Evolutionary conservation across 2,113 vertebrate species (phyloP).

Genomic region (Cyprinodon tularosa): DNA sequence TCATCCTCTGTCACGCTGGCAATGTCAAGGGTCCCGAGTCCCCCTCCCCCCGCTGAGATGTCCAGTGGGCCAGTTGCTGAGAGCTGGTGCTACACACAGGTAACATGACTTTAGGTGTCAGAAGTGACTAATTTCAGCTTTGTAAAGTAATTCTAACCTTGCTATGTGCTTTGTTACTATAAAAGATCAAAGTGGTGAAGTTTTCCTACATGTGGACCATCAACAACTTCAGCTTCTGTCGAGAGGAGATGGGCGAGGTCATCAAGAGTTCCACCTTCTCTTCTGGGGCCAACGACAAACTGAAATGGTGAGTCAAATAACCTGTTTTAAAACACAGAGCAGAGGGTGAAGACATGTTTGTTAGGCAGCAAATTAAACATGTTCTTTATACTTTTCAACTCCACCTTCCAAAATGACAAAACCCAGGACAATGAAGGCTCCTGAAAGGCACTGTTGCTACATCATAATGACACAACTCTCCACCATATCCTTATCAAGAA

Average conservation of each 20-base stretch:
- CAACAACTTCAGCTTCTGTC: slow-evolving; percentile 99
- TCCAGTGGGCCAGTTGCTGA: slow-evolving; percentile 97
- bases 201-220: slow-evolving; percentile 99
- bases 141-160: neutral
- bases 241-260: slow-evolving; percentile 99
- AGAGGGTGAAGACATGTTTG: neutral
- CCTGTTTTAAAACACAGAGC: neutral
- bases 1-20: slow-evolving; percentile 84
- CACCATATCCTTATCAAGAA: neutral
- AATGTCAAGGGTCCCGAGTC: slow-evolving; percentile 99
- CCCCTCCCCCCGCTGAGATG: slow-evolving; percentile 99
- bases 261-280: slow-evolving; percentile 99
- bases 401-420: neutral
- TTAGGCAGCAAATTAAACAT: neutral
- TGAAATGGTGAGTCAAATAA: slow-evolving; percentile 88
- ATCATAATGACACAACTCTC: too few relatives aligned
- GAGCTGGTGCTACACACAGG: slow-evolving; percentile 99
- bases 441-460: too few relatives aligned
- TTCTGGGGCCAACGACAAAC: slow-evolving; percentile 98
- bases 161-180: neutral
- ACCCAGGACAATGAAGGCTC: too few relatives aligned
- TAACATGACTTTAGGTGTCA: slow-evolving; percentile 36
- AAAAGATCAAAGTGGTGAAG: slow-evolving; percentile 97
- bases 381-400: neutral
- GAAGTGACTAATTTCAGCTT: neutral